phyloP scores from a whole-genome alignment of 1,140 invertebrate genomes.

The Dendrolimus punctatus region DNA sequence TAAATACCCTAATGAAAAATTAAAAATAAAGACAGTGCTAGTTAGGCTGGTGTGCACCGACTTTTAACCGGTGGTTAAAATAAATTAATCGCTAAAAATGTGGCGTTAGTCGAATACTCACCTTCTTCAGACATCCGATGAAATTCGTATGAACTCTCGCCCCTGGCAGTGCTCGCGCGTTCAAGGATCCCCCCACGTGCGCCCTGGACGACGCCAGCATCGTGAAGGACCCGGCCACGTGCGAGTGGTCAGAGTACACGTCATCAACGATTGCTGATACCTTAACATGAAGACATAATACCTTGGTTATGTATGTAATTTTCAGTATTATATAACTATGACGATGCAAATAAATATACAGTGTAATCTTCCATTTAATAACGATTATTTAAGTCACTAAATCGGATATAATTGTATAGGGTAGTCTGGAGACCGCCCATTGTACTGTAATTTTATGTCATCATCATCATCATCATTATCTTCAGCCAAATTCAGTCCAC shows the following conservation, averaged over 20 bases:
- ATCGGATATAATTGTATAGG: too few relatives aligned
- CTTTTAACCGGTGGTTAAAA: too few relatives aligned
- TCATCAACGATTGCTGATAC: conserved; percentile 93
- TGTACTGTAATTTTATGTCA: too few relatives aligned
- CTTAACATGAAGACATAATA: conserved; percentile 61
- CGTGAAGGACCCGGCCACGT: conserved; percentile 92
- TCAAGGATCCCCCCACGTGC: conserved; percentile 91
- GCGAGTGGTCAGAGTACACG: conserved; percentile 91
- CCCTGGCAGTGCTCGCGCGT: conserved; percentile 84
- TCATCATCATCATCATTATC: too few relatives aligned
- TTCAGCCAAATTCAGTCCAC: too few relatives aligned
- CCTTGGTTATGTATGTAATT: not conserved
- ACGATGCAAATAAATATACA: too few relatives aligned
- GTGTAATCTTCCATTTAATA: too few relatives aligned
- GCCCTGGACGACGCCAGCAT: conserved; percentile 90
- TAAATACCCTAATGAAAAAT: not conserved
- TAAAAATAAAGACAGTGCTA: not conserved
- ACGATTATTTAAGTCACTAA: too few relatives aligned
- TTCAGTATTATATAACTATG: too few relatives aligned
- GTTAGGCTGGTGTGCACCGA: too few relatives aligned
- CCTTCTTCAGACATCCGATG: conserved; percentile 95
- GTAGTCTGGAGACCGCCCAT: too few relatives aligned
- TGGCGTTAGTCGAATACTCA: conserved; percentile 50
- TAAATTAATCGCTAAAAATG: too few relatives aligned
- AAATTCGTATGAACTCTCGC: conserved; percentile 92